Evolutionary conservation across 2,113 vertebrate genomes (phyloP), one percentile per base, ranked within the genome.

Genomic region (Calypte anna): DNA sequence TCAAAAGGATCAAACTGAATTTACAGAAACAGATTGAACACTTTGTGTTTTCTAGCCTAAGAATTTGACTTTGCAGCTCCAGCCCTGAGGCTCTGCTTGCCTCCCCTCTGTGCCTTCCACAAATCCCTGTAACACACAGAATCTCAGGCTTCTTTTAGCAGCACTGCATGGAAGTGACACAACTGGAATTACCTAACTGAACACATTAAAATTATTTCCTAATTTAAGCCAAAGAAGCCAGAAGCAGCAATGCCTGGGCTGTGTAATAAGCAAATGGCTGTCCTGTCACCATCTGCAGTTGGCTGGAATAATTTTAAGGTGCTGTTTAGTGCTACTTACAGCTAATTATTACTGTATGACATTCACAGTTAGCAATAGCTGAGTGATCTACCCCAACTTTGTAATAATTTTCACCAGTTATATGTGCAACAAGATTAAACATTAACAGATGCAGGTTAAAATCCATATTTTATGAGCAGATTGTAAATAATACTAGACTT

Each of bases 381-480:
- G 30, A 10, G 64, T 12, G 64, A 70, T 80, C 36, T 67, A 53
- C 23, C 30, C 76, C 75, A 78, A 13, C 38, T 57, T 78, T 8
- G 8, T 58, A 10, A 40, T 11, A 44, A 74, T 61, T 88, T 77
- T 77, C 50, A 8, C 50, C 53, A 63, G 51, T 36, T 85, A 3
- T 12, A 48, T 3, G 38, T 74, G 57, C 79, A 80, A 12, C 30
- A 33, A 77, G 79, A 77, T 88, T 96, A 96, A 96, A 88, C 17
- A 83, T 90, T 93, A 95, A 94, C 87, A 96, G 87, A 63, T 22
- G n/a, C 62, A 66, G 72, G 88, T 90, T 86, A 95, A 95, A 91
- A 92, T 76, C 82, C 79, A 44, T 69, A 91, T 63, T 86, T 96
- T 91, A 93, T 64, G 75, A 77, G 48, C 40, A 79, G 54, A 64